These are phyloP conservation scores for Drosophila sucinea DNA, from an alignment of 1,140 invertebrate species.

Conservation along the genomic window DNA sequence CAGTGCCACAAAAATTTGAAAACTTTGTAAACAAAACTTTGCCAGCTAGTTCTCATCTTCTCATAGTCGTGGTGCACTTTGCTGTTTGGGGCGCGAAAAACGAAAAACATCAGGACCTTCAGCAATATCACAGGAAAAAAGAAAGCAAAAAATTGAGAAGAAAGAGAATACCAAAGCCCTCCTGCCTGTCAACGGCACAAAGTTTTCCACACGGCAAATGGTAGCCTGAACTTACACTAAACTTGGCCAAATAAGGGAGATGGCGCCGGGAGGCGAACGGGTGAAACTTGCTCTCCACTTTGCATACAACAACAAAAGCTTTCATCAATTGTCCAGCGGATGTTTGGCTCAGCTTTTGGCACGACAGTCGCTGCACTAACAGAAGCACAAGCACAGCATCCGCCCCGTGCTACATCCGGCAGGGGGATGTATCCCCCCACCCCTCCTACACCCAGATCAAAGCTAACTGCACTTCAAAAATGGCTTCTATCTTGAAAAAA, in stretches of 20 bases:
- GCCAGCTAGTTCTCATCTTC: conserved; percentile 9
- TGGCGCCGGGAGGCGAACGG: conserved; percentile 11
- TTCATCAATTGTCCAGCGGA: conserved; percentile 80
- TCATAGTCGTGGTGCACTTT: conserved; percentile 55
- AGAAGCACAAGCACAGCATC: conserved; percentile 55
- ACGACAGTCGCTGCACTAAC: conserved; percentile 40
- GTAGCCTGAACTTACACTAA: conserved; percentile 60
- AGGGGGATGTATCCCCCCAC: conserved; percentile 15
- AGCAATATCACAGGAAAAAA: conserved; percentile 18
- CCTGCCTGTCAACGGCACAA: conserved; percentile 64
- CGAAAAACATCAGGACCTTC: conserved; percentile 71
- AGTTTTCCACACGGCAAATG: conserved; percentile 77
- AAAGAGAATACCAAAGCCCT: not conserved
- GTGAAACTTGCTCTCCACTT: conserved; percentile 45
- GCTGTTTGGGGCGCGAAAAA: conserved; percentile 63
- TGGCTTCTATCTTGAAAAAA: conserved; percentile 63
- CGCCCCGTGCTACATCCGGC: conserved; percentile 59
- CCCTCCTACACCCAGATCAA: conserved; percentile 54
- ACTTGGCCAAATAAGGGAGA: conserved; percentile 42
- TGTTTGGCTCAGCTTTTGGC: conserved; percentile 65
- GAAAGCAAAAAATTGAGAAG: conserved; percentile 29
- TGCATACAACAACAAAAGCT: conserved; percentile 69
- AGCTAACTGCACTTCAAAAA: conserved; percentile 77
- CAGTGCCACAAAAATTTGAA: conserved; percentile 80
- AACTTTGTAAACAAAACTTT: conserved; percentile 82